Percentiles rank a stretch among this genome's conserved stretches.
Conservation (phyloP, 2,888 invertebrate species). For the Trissolcus brochymenae region DNA sequence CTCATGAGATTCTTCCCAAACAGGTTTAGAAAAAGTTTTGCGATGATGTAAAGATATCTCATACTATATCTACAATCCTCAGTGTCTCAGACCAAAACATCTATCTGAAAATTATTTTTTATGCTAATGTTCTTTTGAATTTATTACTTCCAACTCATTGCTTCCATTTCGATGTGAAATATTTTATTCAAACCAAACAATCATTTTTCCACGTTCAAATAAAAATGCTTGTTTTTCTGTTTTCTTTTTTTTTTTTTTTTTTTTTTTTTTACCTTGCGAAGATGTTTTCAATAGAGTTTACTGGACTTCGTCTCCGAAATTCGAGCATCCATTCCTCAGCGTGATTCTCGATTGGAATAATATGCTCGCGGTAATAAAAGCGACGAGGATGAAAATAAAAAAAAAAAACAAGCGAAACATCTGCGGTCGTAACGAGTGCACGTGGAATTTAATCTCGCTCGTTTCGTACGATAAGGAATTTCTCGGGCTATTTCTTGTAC, state of each 20-base stretch:
- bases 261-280: too few relatives aligned
- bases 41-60: not conserved
- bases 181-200: too few relatives aligned
- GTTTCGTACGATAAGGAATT: slow-evolving; percentile 53
- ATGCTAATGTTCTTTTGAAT: too few relatives aligned
- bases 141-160: too few relatives aligned
- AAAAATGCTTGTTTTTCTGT: slow-evolving; percentile 51
- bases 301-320: slow-evolving; percentile 50
- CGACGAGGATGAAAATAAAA: too few relatives aligned
- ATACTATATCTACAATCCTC: not conserved
- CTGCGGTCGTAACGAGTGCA: slow-evolving; percentile 53
- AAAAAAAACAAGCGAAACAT: slow-evolving; percentile 38
- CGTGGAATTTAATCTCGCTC: slow-evolving; percentile 53
- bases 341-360: slow-evolving; percentile 47
- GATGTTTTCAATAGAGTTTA: slow-evolving; percentile 59
- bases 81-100: too few relatives aligned
- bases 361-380: slow-evolving; percentile 39
- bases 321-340: slow-evolving; percentile 41
- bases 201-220: too few relatives aligned
- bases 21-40: slow-evolving; percentile 63
- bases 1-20: slow-evolving; percentile 59
- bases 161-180: too few relatives aligned
- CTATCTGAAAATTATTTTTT: too few relatives aligned
- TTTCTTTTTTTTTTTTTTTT: too few relatives aligned
- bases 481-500: slow-evolving; percentile 40